These are phyloP conservation scores for Pteruthius melanotis DNA, from an alignment of 2,113 vertebrate species.

Conservation along the genomic window DNA sequence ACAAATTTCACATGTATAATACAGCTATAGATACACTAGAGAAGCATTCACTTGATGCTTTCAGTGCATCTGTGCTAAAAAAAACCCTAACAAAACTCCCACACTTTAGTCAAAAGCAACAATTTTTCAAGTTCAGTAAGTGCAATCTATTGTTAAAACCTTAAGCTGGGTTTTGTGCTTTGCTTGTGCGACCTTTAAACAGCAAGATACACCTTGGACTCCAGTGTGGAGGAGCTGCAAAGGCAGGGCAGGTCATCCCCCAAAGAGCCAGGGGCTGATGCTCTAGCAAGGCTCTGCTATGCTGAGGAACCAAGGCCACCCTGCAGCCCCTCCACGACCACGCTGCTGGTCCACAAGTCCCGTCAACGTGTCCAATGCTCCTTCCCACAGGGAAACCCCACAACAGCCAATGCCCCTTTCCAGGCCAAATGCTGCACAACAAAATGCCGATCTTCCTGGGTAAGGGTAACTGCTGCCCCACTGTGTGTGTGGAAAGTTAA, in stretches of 20 bases:
- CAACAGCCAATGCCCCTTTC: neutral
- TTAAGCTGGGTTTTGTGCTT: neutral
- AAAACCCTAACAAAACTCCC: accelerated
- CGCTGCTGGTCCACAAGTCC: accelerated
- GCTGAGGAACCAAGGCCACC: accelerated
- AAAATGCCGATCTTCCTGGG: accelerated
- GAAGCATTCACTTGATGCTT: neutral
- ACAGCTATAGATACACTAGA: neutral
- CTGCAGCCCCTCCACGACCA: accelerated
- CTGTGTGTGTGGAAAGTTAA: accelerated
- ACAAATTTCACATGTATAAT: neutral
- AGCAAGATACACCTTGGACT: too few species aligned
- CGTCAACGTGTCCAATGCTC: accelerated
- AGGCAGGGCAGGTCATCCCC: neutral
- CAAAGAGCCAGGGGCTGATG: accelerated
- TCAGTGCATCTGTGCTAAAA: neutral
- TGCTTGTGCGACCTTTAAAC: neutral
- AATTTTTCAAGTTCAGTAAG: neutral
- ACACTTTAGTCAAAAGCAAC: neutral
- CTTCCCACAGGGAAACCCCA: neutral
- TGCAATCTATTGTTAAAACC: neutral
- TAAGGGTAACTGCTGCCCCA: neutral
- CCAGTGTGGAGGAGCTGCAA: accelerated
- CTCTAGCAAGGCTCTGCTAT: too few species aligned
- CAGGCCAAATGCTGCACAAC: neutral